These are phyloP conservation scores for cattle (Bos taurus) DNA, from an alignment of 2,113 vertebrate genomes.

Conservation along the genomic window DNA sequence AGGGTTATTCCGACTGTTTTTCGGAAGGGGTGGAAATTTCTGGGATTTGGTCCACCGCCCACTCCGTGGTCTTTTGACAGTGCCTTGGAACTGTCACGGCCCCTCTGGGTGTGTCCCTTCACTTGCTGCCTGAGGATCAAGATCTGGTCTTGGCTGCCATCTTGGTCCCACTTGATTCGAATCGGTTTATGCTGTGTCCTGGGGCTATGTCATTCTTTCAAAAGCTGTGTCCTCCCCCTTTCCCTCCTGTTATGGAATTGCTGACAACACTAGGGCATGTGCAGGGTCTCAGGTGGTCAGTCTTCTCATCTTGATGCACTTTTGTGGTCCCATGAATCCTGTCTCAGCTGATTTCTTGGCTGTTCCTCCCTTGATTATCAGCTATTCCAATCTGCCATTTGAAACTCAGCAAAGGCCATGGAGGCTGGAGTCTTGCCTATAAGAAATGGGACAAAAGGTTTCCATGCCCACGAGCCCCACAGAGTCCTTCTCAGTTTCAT, in stretches of 20 bases:
- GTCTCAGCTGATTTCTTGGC: background rate
- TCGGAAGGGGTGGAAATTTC: background rate
- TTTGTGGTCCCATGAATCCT: background rate
- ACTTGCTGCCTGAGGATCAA: background rate
- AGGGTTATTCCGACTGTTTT: background rate
- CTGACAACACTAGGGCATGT: background rate
- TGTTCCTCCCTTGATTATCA: background rate
- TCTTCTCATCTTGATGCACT: background rate
- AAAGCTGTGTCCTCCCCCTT: background rate
- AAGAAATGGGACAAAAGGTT: background rate
- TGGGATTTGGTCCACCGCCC: accelerated
- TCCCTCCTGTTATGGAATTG: background rate
- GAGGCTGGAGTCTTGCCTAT: background rate
- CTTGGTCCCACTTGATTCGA: background rate
- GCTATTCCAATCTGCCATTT: background rate
- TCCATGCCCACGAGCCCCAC: background rate
- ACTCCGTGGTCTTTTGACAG: background rate
- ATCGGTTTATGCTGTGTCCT: background rate
- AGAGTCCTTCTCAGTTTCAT: background rate
- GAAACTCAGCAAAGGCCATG: background rate
- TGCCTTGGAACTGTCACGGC: background rate
- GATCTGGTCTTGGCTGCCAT: background rate
- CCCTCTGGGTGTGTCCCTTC: background rate
- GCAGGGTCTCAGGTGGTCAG: background rate
- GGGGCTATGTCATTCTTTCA: background rate